These are phyloP conservation scores for Latrodectus elegans DNA, from an alignment of 2,888 invertebrate genomes.

Conservation along the genomic window DNA sequence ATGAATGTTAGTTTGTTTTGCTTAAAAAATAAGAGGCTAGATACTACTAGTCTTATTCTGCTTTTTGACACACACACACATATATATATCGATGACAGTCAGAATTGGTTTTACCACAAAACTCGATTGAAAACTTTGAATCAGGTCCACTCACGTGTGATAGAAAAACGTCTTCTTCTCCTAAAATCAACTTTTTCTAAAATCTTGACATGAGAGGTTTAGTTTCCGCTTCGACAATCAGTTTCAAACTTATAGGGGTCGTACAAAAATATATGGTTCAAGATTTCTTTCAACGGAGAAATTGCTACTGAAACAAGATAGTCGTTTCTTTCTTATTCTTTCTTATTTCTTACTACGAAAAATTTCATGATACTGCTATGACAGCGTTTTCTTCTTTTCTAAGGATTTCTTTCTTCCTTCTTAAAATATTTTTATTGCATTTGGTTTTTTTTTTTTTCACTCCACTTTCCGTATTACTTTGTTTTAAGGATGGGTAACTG, in stretches of 20 bases:
- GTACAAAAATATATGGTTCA: conserved; percentile 42
- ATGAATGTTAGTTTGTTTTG: too few species aligned
- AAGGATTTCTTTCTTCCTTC: neutral
- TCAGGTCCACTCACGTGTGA: conserved; percentile 49
- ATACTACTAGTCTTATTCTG: too few species aligned
- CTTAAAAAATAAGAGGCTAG: too few species aligned
- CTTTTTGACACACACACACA: too few species aligned
- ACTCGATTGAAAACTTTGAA: conserved; percentile 63
- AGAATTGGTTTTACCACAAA: conserved; percentile 39
- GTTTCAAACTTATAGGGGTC: conserved; percentile 31
- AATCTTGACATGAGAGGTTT: conserved; percentile 60
- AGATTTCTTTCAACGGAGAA: conserved; percentile 20
- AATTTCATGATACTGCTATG: neutral
- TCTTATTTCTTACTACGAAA: neutral
- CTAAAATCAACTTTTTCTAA: conserved; percentile 51
- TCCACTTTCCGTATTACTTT: neutral
- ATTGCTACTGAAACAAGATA: conserved; percentile 12
- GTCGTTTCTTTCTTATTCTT: neutral
- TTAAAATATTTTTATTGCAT: neutral
- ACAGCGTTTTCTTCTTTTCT: neutral
- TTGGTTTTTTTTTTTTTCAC: neutral
- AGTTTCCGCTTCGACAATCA: conserved; percentile 60
- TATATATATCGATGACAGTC: neutral
- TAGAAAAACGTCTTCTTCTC: conserved; percentile 34
- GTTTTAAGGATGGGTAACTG: neutral